These are phyloP conservation scores for Lithophane socia DNA, from an alignment of 2,888 invertebrate species.

Conservation along the genomic window DNA sequence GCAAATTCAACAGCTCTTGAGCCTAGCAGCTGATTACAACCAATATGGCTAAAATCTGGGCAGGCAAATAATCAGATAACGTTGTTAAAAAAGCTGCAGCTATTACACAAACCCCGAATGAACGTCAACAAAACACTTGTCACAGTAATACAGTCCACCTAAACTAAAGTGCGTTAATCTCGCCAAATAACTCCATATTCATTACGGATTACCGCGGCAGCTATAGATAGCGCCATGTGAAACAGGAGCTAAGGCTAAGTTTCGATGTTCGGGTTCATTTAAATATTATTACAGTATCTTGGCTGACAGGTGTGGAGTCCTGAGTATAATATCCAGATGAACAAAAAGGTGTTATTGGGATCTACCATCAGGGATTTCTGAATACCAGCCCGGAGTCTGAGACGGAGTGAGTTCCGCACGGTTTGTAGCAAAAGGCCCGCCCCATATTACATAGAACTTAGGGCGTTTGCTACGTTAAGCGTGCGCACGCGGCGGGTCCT, in stretches of 20 bases:
- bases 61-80: background rate
- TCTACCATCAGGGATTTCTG: no score
- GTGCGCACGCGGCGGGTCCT: no score
- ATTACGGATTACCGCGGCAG: conserved; percentile 41
- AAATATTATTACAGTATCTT: no score
- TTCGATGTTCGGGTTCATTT: background rate
- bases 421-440: background rate
- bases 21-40: no score
- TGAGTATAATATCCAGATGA: no score
- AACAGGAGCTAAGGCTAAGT: background rate
- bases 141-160: background rate
- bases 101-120: background rate
- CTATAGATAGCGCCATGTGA: conserved; percentile 1
- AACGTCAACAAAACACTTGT: conserved; percentile 32
- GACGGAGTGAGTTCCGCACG: background rate
- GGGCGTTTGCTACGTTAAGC: no score
- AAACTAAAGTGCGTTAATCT: conserved; percentile 25
- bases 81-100: background rate
- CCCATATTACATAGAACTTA: background rate
- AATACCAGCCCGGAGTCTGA: background rate
- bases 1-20: background rate
- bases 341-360: no score
- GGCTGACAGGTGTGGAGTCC: no score
- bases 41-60: background rate
- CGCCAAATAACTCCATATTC: conserved; percentile 30